Evolutionary conservation across 2,888 invertebrate species (phyloP), one percentile per base, ranked within the genome.

Genomic region (Pandemis heparana): DNA sequence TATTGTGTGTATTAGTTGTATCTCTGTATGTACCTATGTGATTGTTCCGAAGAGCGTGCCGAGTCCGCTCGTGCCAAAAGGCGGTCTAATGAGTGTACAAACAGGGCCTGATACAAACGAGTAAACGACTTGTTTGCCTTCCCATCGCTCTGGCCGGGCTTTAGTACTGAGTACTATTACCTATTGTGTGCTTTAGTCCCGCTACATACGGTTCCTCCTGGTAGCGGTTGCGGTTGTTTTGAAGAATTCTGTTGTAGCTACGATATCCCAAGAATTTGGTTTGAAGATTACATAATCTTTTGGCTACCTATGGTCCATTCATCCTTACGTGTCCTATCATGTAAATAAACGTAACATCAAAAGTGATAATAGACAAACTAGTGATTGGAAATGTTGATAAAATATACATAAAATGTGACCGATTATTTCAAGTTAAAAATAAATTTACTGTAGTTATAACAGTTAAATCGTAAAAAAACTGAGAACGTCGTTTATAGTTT

Each of bases 41-140:
- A 68, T 39, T 32, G 56, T 46, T 72, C 23, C 41, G n/a, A 62
- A 66, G 67, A 66, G 60, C 59, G 65, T 14, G 51, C 38, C 23
- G 38, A 12, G 51, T 51, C 48, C 53, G 63, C 18, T 46, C 46
- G 46, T 32, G 14, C 71, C 66, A 23, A 71, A 65, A 43, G 62
- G 39, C 62, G 56, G 67, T 18, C 62, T 72, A 72, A 72, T 72
- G 72, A 72, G 67, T 56, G 61, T 18, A 62, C 67, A 72, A 68
- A 72, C 72, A 72, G 56, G 51, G 53, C 53, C 16, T 16, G 72
- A 67, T 67, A 67, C 67, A 56, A 67, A 56, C 67, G 38, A 72
- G 67, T 38, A 53, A 72, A 56, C 63, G 72, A 68, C 67, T 67
- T 72, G 62, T 72, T 72, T 72, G 61, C 53, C 38, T 48, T 56